phyloP scores from a whole-genome alignment of 2,888 invertebrate genomes.

The Cryptosula pallasiana region DNA sequence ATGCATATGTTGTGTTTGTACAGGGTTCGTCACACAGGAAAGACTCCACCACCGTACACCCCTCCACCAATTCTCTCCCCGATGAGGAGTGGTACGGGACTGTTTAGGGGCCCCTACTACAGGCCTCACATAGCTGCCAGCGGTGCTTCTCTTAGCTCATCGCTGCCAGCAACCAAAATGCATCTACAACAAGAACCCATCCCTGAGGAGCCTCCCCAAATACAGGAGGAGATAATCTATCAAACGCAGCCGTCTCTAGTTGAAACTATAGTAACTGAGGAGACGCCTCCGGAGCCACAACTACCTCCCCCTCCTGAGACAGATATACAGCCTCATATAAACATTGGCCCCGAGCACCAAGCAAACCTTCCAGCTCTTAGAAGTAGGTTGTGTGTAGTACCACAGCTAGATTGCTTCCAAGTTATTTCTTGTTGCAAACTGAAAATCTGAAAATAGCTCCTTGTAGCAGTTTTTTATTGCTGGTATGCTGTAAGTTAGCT shows the following conservation, averaged over 20 bases:
- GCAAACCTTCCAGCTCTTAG: conserved; percentile 1
- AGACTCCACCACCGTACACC: conserved; percentile 67
- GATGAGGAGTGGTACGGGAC: conserved; percentile 77
- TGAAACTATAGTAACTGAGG: conserved; percentile 30
- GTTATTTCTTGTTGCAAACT: too few species aligned
- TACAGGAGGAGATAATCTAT: neutral
- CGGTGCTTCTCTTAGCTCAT: conserved; percentile 24
- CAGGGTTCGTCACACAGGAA: conserved; percentile 28
- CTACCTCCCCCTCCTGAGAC: conserved; percentile 49
- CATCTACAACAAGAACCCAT: neutral
- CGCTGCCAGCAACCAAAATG: conserved; percentile 6
- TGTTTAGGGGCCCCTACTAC: conserved; percentile 61
- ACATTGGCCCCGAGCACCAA: conserved; percentile 7
- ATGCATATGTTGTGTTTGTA: neutral
- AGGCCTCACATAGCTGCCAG: conserved; percentile 29
- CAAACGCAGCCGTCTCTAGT: conserved; percentile 5
- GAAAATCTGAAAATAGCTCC: too few species aligned
- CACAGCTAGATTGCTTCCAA: too few species aligned
- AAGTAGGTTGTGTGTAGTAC: too few species aligned
- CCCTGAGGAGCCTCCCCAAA: neutral
- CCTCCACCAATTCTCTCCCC: conserved; percentile 93
- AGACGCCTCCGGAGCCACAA: conserved; percentile 33
- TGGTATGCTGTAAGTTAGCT: too few species aligned
- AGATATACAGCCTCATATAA: conserved; percentile 52
- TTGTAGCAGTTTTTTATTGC: too few species aligned